Conservation (phyloP, 1,140 invertebrate species). For the Drosophila novamexicana region DNA sequence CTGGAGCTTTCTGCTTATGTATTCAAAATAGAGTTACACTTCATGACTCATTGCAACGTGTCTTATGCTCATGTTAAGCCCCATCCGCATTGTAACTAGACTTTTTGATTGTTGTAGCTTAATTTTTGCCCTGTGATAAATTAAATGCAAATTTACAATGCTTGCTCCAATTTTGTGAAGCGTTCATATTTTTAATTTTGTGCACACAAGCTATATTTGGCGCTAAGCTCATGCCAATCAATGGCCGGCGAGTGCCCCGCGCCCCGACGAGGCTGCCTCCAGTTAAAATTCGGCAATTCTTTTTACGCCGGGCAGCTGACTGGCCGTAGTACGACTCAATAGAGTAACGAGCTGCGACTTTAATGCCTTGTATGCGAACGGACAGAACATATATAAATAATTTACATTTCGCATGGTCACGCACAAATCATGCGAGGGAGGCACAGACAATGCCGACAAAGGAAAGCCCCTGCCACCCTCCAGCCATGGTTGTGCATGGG, state of each 20-base stretch:
- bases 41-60: too few relatives aligned
- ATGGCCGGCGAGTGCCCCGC: constrained; percentile 41
- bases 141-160: constrained; percentile 30
- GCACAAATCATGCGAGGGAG: constrained; percentile 72
- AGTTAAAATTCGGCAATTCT: constrained; percentile 49
- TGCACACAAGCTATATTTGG: constrained; percentile 46
- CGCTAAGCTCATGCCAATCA: constrained; percentile 67
- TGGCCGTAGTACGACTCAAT: constrained; percentile 37
- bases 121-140: constrained; percentile 7
- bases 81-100: background rate
- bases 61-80: too few relatives aligned
- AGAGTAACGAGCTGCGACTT: constrained; percentile 18
- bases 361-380: constrained; percentile 51
- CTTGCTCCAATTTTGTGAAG: constrained; percentile 36
- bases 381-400: constrained; percentile 66
- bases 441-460: constrained; percentile 10
- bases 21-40: too few relatives aligned
- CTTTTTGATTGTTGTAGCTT: background rate
- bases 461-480: constrained; percentile 1
- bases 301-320: constrained; percentile 17
- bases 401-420: constrained; percentile 82
- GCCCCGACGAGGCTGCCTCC: constrained; percentile 49
- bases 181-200: constrained; percentile 39
- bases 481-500: background rate
- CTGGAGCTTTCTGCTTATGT: too few relatives aligned